Percentiles rank a stretch among this genome's conserved stretches.
These are phyloP conservation scores for Trichosurus vulpecula DNA, from an alignment of 2,797 vertebrate genomes.

Conservation along the genomic window DNA sequence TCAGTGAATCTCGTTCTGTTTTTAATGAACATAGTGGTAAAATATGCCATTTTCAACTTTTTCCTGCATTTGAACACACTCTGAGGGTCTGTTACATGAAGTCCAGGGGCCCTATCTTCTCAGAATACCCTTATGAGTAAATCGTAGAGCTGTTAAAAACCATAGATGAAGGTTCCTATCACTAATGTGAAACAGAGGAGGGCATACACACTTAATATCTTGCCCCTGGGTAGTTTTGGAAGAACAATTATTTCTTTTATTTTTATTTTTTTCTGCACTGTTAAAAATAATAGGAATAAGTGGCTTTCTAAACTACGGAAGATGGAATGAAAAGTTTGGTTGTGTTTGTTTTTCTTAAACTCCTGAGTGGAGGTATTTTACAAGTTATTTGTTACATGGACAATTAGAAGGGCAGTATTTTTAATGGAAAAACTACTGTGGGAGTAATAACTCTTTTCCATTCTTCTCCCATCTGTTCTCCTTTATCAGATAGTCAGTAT, in stretches of 20 bases:
- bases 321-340: background rate
- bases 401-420: constrained; percentile 1
- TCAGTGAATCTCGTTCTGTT: background rate
- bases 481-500: background rate
- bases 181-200: background rate
- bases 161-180: background rate
- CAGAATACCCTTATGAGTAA: background rate
- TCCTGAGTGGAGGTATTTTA: background rate
- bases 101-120: background rate
- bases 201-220: constrained; percentile 34
- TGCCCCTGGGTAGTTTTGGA: constrained; percentile 28
- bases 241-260: background rate
- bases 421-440: background rate
- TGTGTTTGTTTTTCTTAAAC: background rate
- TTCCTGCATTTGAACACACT: background rate
- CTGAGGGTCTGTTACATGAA: background rate
- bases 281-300: background rate
- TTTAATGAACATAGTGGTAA: background rate
- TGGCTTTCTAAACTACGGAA: background rate
- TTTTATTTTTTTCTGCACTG: background rate
- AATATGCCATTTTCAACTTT: background rate
- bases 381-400: background rate
- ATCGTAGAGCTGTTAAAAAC: constrained; percentile 6
- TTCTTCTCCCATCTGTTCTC: background rate
- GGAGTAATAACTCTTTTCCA: background rate